Evolutionary conservation across 2,797 vertebrate species (phyloP).

Genomic region (Sphaeramia orbicularis): DNA sequence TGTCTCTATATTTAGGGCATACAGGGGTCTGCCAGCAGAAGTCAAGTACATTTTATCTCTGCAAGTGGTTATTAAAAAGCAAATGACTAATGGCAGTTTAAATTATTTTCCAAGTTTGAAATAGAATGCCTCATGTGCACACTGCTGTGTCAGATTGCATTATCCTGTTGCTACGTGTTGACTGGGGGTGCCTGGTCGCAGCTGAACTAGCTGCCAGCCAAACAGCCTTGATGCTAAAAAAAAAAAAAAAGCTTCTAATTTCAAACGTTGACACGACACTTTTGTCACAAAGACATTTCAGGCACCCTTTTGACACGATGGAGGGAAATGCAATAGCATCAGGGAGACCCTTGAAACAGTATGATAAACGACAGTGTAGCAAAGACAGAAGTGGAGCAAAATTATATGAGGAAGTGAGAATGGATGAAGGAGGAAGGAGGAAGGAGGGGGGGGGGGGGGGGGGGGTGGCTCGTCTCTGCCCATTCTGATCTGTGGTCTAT

Average conservation of each 20-base stretch:
- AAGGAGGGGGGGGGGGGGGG: neutral
- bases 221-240: constrained; percentile 49
- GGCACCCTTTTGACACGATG: constrained; percentile 60
- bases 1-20: neutral
- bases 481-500: constrained; percentile 45
- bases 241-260: constrained; percentile 43
- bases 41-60: neutral
- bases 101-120: constrained; percentile 35
- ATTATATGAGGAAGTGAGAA: constrained; percentile 40
- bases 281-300: constrained; percentile 64
- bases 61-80: neutral
- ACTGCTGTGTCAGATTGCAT: constrained; percentile 44
- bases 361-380: constrained; percentile 57
- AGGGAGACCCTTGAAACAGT: constrained; percentile 54
- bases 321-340: constrained; percentile 43
- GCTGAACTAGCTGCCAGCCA: constrained; percentile 70
- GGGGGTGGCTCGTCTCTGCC: constrained; percentile 28
- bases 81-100: constrained; percentile 15
- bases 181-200: constrained; percentile 70
- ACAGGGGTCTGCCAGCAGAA: neutral
- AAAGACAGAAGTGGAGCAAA: constrained; percentile 37
- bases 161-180: constrained; percentile 46
- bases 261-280: constrained; percentile 58
- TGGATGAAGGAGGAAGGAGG: neutral
- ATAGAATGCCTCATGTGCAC: constrained; percentile 17